Conservation (phyloP, 2,888 invertebrate genomes). For the Bhutanitis thaidina region DNA sequence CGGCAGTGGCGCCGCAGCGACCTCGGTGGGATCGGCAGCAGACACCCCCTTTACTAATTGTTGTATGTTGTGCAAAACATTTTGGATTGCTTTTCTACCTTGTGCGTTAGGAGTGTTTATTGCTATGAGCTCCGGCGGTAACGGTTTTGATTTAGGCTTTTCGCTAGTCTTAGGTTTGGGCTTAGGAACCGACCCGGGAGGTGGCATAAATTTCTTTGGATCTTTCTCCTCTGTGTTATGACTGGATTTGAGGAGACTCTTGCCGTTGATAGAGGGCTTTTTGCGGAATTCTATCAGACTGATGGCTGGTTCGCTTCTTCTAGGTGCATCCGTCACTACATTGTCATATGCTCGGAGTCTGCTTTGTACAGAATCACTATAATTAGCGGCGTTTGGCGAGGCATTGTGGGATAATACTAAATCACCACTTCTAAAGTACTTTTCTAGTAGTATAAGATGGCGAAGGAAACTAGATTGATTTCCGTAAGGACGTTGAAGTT, state of each 20-base stretch:
- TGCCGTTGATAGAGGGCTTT: slow-evolving; percentile 63
- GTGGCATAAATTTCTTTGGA: slow-evolving; percentile 60
- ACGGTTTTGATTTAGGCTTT: slow-evolving; percentile 52
- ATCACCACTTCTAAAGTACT: slow-evolving; percentile 91
- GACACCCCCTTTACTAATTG: slow-evolving; percentile 71
- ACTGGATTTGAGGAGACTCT: slow-evolving; percentile 66
- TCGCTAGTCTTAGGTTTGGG: slow-evolving; percentile 44
- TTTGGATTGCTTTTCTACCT: slow-evolving; percentile 68
- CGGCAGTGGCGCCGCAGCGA: slow-evolving; percentile 59
- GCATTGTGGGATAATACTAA: slow-evolving; percentile 86
- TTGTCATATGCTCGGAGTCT: slow-evolving; percentile 88
- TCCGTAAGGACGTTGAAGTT: slow-evolving; percentile 91
- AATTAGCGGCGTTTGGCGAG: slow-evolving; percentile 86
- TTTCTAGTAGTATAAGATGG: slow-evolving; percentile 89
- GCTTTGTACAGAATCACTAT: slow-evolving; percentile 89
- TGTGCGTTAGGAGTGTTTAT: slow-evolving; percentile 74
- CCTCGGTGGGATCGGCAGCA: slow-evolving; percentile 66
- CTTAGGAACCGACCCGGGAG: slow-evolving; percentile 42
- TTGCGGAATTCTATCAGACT: slow-evolving; percentile 69
- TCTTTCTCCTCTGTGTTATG: slow-evolving; percentile 50
- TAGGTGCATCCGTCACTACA: slow-evolving; percentile 51
- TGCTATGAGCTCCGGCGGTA: slow-evolving; percentile 81
- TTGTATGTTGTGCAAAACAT: slow-evolving; percentile 70
- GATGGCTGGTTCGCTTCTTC: slow-evolving; percentile 48
- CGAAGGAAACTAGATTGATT: slow-evolving; percentile 92